Evolutionary conservation across 2,113 vertebrate species (phyloP).

Genomic region (Machaerirhynchus nigripectus): DNA sequence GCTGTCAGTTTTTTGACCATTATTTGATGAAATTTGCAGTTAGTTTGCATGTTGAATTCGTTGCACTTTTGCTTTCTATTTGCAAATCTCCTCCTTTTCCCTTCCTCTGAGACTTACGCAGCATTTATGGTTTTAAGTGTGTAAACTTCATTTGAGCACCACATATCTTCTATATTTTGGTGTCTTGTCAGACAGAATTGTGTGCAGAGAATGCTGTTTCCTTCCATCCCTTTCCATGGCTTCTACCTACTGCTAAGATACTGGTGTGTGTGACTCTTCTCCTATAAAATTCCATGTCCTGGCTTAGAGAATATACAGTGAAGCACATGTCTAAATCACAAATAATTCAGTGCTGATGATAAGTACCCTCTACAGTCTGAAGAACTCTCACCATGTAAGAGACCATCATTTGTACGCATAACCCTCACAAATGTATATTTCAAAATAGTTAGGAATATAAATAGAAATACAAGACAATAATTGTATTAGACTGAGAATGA

Average conservation of each 20-base stretch:
- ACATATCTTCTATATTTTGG: neutral
- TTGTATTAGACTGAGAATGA: neutral
- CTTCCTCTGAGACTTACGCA: neutral
- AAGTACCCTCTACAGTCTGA: neutral
- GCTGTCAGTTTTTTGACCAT: neutral
- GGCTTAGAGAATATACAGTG: neutral
- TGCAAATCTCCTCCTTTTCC: neutral
- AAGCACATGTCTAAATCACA: neutral
- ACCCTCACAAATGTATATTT: neutral
- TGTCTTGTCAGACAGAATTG: neutral
- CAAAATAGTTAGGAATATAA: neutral
- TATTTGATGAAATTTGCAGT: neutral
- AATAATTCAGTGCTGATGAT: neutral
- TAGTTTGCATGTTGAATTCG: neutral
- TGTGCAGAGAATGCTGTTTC: neutral
- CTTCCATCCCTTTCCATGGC: neutral
- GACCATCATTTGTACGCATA: neutral
- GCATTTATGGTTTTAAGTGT: neutral
- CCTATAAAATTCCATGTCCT: neutral
- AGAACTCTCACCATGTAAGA: neutral
- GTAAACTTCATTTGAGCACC: neutral
- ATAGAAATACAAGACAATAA: neutral
- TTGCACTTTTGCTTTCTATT: neutral
- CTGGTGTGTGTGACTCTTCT: neutral
- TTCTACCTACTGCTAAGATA: neutral